phyloP scores from a whole-genome alignment of 1,140 invertebrate species.

The Nymphalis io region DNA sequence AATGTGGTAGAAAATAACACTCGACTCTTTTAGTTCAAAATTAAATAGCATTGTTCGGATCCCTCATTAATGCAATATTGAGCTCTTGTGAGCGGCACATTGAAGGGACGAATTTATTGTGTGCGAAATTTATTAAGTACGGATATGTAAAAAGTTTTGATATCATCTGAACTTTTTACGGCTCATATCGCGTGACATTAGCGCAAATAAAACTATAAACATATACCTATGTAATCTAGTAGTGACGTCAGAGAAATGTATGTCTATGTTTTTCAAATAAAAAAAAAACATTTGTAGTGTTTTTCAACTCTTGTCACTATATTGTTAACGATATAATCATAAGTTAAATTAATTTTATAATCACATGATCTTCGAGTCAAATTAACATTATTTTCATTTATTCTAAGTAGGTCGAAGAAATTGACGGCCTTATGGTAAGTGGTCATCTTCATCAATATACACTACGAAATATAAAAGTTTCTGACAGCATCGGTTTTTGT shows the following conservation, averaged over 20 bases:
- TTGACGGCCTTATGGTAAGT: too few species aligned
- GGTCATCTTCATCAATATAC: too few species aligned
- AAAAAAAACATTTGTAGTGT: too few species aligned
- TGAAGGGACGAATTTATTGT: slow-evolving; percentile 68
- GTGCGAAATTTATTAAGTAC: slow-evolving; percentile 70
- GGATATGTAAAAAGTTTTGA: slow-evolving; percentile 43
- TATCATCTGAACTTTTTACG: slow-evolving; percentile 31
- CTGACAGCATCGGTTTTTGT: too few species aligned
- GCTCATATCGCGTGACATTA: slow-evolving; percentile 13
- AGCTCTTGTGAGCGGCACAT: slow-evolving; percentile 55
- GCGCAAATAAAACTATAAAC: not conserved
- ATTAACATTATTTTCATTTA: too few species aligned
- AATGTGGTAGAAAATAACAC: slow-evolving; percentile 44
- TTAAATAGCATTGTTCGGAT: slow-evolving; percentile 77
- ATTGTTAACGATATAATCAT: too few species aligned
- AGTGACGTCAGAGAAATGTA: not conserved
- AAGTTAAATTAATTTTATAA: too few species aligned
- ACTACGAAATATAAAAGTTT: too few species aligned
- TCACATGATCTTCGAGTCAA: too few species aligned
- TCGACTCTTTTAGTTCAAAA: slow-evolving; percentile 73
- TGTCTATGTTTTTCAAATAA: not conserved
- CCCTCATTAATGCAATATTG: slow-evolving; percentile 79
- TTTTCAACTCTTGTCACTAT: too few species aligned
- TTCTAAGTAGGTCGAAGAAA: too few species aligned
- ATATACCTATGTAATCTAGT: not conserved